Percentiles rank a stretch among this genome's conserved stretches.
Conservation (phyloP, 1,140 invertebrate genomes). For the Philopotamus ludificatus region DNA sequence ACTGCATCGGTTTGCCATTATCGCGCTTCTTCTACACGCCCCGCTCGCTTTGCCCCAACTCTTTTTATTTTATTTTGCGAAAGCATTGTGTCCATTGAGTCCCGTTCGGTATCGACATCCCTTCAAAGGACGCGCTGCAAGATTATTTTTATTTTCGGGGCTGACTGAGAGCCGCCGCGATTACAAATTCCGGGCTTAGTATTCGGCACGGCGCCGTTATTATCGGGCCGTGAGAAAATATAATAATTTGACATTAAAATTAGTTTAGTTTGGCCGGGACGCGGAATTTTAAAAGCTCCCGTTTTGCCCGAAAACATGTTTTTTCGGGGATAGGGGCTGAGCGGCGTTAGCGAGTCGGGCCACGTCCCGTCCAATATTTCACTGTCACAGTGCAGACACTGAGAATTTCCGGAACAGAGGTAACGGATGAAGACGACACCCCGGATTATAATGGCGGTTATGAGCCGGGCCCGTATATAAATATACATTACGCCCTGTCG, state of each 20-base stretch:
- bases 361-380: slow-evolving; percentile 18
- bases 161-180: no score
- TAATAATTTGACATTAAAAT: neutral
- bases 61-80: no score
- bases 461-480: neutral
- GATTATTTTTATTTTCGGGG: no score
- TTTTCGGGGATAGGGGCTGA: slow-evolving; percentile 7
- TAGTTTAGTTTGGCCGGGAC: neutral
- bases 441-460: neutral
- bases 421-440: slow-evolving; percentile 5
- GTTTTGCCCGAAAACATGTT: slow-evolving; percentile 13
- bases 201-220: no score
- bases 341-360: neutral
- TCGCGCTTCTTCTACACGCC: no score
- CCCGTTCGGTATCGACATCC: no score
- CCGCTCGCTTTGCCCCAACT: no score
- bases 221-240: no score
- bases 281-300: neutral
- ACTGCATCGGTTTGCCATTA: no score
- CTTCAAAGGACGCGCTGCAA: no score
- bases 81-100: no score
- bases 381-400: slow-evolving; percentile 6
- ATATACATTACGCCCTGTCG: neutral
- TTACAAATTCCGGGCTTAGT: no score
- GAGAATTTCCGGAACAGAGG: slow-evolving; percentile 1